Evolutionary conservation across 2,888 invertebrate species (phyloP), one percentile per base, ranked within the genome.

Genomic region (Nymphalis polychloros): DNA sequence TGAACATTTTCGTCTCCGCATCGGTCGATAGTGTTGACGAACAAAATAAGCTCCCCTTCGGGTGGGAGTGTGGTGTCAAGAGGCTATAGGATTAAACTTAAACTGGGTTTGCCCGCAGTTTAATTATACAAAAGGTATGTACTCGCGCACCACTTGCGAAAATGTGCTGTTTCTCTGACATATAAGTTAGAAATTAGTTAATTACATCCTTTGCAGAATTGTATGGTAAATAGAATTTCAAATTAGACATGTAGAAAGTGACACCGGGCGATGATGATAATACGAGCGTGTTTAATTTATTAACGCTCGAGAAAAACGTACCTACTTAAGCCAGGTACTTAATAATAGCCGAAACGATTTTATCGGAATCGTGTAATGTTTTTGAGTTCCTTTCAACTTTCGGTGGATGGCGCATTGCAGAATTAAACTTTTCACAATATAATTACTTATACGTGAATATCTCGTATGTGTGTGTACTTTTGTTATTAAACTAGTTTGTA

Each of bases 11-110:
- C 86, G 85, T 85, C 85, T 86, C 84, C 81, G 85, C 86, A 84
- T 86, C 84, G 88, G 86, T 91, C 90, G 89, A 91, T 79, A 90
- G 89, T 88, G 90, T 90, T 90, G 90, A 89, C 89, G 89, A 88
- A 91, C 90, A 89, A 90, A 91, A 92, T 92, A 92, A 90, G 87
- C 90, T 89, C 86, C 88, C 88, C 88, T 84, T 79, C 76, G 82
- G 80, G 84, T 81, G 84, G 84, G 84, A 86, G 89, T 84, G 88
- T 84, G 89, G 89, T 90, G 91, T 92, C 92, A 92, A 92, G 91
- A 91, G 90, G 92, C 90, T 90, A 90, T 88, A 90, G 90, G 91
- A 92, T 92, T 92, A 90, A 91, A 92, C 91, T 91, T 89, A 89
- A 90, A 92, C 90, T 88, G 86, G 89, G 88, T 90, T 90, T 87